Evolutionary conservation across 2,888 invertebrate genomes (phyloP).

Genomic region (Eupeodes latifasciatus): DNA sequence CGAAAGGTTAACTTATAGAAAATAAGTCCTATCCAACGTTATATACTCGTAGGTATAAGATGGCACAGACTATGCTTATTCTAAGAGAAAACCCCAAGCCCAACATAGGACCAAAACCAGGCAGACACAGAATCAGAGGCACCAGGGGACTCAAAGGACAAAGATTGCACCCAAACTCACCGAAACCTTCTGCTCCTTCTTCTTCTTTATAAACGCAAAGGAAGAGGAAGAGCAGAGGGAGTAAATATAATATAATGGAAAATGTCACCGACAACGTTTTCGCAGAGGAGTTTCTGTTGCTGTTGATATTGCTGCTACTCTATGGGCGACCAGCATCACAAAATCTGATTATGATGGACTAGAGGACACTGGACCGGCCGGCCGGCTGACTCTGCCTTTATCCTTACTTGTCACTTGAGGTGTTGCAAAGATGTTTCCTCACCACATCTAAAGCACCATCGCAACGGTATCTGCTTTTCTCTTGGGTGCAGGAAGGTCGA

Average conservation of each 20-base stretch:
- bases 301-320: no score
- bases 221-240: constrained; percentile 18
- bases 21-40: constrained; percentile 30
- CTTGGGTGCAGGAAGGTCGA: constrained; percentile 41
- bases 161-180: constrained; percentile 43
- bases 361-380: constrained; percentile 50
- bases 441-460: constrained; percentile 33
- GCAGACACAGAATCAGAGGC: no score
- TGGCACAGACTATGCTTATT: constrained; percentile 16
- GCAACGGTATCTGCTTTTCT: constrained; percentile 32
- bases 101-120: background rate
- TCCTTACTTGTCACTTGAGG: constrained; percentile 71
- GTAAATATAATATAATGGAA: constrained; percentile 70
- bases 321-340: constrained; percentile 58
- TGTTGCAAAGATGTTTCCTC: constrained; percentile 64
- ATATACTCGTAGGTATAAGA: constrained; percentile 22
- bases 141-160: constrained; percentile 39
- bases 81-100: constrained; percentile 30
- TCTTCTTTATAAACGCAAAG: background rate
- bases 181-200: background rate
- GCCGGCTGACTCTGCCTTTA: constrained; percentile 43
- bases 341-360: constrained; percentile 75
- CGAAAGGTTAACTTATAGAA: constrained; percentile 13
- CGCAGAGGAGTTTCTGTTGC: background rate
- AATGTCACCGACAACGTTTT: constrained; percentile 57